Percentiles rank a stretch among this genome's conserved stretches.
Conservation (phyloP, 1,140 invertebrate genomes). For the Bombus polaris region DNA sequence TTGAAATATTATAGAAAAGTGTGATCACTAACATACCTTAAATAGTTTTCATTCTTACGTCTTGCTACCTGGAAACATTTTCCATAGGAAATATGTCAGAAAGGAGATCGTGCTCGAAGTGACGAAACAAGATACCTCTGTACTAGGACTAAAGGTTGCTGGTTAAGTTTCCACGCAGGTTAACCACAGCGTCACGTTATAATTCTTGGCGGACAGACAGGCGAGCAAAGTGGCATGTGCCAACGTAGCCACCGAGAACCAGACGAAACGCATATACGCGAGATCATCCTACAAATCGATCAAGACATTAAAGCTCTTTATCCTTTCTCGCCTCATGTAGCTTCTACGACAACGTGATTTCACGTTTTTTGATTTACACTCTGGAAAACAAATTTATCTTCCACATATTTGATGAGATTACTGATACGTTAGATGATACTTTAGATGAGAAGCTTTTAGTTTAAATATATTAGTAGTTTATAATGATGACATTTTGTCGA, state of each 20-base stretch:
- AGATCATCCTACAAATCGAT: conserved; percentile 26
- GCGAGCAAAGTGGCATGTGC: conserved; percentile 6
- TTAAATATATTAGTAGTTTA: no score
- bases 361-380: not conserved
- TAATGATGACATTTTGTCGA: no score
- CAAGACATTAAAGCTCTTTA: conserved; percentile 35
- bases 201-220: conserved; percentile 47
- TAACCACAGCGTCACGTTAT: conserved; percentile 64
- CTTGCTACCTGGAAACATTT: not conserved
- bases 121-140: conserved; percentile 63
- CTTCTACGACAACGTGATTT: not conserved
- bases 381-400: no score
- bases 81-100: conserved; percentile 43
- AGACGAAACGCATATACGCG: not conserved
- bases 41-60: not conserved
- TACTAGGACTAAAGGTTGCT: conserved; percentile 46
- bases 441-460: no score
- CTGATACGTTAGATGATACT: no score
- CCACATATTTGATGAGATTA: no score
- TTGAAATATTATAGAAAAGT: no score
- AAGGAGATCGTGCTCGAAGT: conserved; percentile 45
- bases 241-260: not conserved
- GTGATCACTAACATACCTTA: not conserved
- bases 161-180: conserved; percentile 57
- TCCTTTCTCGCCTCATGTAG: not conserved